Evolutionary conservation across 2,113 vertebrate species (phyloP), one percentile per base, ranked within the genome.

Genomic region (Aptenodytes patagonicus): DNA sequence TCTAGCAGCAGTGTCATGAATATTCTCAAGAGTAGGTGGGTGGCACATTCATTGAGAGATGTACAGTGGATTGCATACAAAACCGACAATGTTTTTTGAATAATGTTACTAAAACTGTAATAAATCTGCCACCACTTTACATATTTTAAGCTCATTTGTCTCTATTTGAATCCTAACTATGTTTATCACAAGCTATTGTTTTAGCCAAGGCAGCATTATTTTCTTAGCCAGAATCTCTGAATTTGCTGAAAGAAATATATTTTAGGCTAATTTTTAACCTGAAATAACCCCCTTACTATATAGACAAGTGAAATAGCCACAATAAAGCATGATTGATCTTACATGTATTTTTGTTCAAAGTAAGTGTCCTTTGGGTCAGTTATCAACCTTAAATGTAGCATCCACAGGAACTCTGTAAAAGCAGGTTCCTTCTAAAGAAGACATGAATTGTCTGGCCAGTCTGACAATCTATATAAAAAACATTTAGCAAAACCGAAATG

Each of bases 391-490:
- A 95, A 96, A 94, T 77, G 93, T 40, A 85, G 42, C 60, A 72
- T 93, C 46, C 46, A 88, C 88, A 95, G 87, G 80, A 96, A 96
- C 76, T 94, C 75, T 25, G 28, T 70, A 97, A 95, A 93, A 90
- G 70, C 51, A 75, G 26, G 14, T 65, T 86, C 62, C 28, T 0
- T 89, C 90, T 92, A 89, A 93, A 73, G 79, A 83, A 64, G 34
- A 93, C 44, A 36, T 36, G 83, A 89, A 79, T 89, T 83, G 55
- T 83, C 95, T 93, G 70, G 68, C 69, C 68, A 83, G 14, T 68
- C 71, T 87, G 70, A 77, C 87, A 89, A 95, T 92, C 92, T 95
- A 91, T 95, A 95, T 95, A 97, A 96, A 95, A 97, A 90, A 21
- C 83, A 93, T 92, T 97, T 96, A 93, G 91, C 58, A 89, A 94